Conservation (phyloP, 2,797 vertebrate species). For the Hemibagrus guttatus region DNA sequence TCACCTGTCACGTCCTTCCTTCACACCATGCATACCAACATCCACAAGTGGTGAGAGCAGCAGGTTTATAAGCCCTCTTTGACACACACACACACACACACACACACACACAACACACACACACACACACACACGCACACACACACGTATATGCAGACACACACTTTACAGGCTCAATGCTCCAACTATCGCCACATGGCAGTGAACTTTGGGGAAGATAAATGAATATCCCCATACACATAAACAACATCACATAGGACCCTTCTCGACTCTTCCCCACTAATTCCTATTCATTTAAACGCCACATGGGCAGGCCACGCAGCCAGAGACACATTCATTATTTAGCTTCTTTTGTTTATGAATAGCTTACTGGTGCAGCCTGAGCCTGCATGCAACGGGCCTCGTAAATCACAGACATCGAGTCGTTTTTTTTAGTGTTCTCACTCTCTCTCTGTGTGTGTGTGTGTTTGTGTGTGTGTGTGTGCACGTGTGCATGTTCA, state of each 20-base stretch:
- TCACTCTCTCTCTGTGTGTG: conserved; percentile 40
- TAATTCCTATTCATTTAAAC: conserved; percentile 98
- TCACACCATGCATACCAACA: conserved; percentile 41
- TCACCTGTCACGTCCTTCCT: conserved; percentile 32
- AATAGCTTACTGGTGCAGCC: conserved; percentile 97
- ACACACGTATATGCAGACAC: conserved; percentile 31
- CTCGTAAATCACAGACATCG: conserved; percentile 84
- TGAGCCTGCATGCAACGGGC: conserved; percentile 76
- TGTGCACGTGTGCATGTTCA: conserved; percentile 48
- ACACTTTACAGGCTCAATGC: conserved; percentile 56
- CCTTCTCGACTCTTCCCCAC: conserved; percentile 75
- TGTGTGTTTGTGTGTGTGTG: conserved; percentile 35
- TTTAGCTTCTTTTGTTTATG: conserved; percentile 96
- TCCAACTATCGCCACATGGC: conserved; percentile 60
- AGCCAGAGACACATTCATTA: conserved; percentile 88
- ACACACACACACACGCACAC: not conserved
- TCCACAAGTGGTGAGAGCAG: conserved; percentile 42
- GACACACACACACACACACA: conserved; percentile 37
- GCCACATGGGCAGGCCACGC: conserved; percentile 78
- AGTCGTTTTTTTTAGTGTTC: conserved; percentile 54
- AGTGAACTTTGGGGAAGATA: conserved; percentile 66
- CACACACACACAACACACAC: conserved; percentile 1
- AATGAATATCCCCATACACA: conserved; percentile 72
- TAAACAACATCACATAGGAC: conserved; percentile 72
- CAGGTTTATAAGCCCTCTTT: conserved; percentile 36